Evolutionary conservation across 2,888 invertebrate genomes (phyloP).

Genomic region (Galeruca laticollis): DNA sequence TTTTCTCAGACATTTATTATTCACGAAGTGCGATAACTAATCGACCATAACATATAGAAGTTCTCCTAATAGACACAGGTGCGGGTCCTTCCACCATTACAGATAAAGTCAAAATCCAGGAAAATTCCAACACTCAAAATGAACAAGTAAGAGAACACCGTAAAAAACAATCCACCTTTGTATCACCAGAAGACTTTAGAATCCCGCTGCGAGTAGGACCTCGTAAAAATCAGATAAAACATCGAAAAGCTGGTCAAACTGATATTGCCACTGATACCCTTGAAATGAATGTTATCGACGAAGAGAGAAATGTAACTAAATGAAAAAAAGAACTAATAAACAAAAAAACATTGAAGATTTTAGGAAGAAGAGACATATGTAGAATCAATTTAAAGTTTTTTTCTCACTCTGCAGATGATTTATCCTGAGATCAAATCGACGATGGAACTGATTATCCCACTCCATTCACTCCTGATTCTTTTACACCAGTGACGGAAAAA

Average conservation of each 20-base stretch:
- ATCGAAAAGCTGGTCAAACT: constrained; percentile 35
- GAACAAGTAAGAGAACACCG: constrained; percentile 1
- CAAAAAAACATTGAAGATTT: constrained; percentile 2
- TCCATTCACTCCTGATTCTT: too few relatives aligned
- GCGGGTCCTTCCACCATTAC: constrained; percentile 9
- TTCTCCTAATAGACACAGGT: constrained; percentile 12
- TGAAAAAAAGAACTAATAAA: constrained; percentile 6
- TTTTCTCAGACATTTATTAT: constrained; percentile 42
- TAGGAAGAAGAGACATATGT: too few relatives aligned
- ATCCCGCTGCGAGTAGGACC: constrained; percentile 32
- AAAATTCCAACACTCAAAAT: constrained; percentile 12
- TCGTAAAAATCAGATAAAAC: constrained; percentile 27
- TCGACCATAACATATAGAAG: constrained; percentile 19
- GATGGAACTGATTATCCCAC: background rate
- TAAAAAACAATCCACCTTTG: background rate
- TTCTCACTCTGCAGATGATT: background rate
- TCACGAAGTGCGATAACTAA: constrained; percentile 40
- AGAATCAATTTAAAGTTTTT: constrained; percentile 19
- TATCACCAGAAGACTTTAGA: constrained; percentile 33
- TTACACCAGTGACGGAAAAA: background rate
- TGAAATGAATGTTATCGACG: constrained; percentile 34
- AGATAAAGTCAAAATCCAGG: background rate
- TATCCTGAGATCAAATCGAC: background rate
- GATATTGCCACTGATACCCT: constrained; percentile 37
- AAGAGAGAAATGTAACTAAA: constrained; percentile 20